Evolutionary conservation across 2,797 vertebrate genomes (phyloP).

Genomic region (Semaprochilodus insignis): DNA sequence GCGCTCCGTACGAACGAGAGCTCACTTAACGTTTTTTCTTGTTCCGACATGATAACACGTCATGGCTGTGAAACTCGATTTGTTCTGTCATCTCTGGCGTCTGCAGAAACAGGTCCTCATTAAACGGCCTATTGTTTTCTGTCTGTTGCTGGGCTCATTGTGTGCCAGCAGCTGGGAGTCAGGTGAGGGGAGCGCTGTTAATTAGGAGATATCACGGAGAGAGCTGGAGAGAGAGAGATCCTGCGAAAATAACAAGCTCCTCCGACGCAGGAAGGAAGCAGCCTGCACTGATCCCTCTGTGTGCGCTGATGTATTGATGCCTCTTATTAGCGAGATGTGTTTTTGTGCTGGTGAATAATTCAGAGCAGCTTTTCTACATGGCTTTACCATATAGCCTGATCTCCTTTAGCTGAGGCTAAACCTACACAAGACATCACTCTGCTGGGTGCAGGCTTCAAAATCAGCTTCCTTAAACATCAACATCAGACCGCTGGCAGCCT

Average conservation of each 20-base stretch:
- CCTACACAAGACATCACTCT: conserved; percentile 1
- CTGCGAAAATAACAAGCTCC: conserved; percentile 52
- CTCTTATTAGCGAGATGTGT: conserved; percentile 28
- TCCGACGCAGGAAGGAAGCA: conserved; percentile 49
- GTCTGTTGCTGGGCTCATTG: neutral
- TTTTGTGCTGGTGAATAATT: conserved; percentile 24
- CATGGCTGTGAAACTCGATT: conserved; percentile 19
- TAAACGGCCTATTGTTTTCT: conserved; percentile 35
- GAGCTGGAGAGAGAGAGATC: conserved; percentile 40
- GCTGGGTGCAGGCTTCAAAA: neutral
- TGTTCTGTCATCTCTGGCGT: conserved; percentile 22
- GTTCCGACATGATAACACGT: conserved; percentile 7
- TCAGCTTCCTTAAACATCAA: neutral
- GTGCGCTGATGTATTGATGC: conserved; percentile 19
- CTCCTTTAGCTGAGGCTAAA: conserved; percentile 3
- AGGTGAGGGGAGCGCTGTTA: conserved; percentile 34
- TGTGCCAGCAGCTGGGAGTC: conserved; percentile 24
- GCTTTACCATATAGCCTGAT: neutral
- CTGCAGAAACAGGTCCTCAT: conserved; percentile 33
- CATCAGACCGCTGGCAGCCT: neutral
- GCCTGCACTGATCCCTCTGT: conserved; percentile 34
- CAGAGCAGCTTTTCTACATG: conserved; percentile 18
- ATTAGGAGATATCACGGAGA: conserved; percentile 53
- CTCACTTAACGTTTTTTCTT: conserved; percentile 8
- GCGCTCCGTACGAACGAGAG: neutral